Conservation (phyloP, 1,140 invertebrate genomes). For the Protaetia brevitarsis region DNA sequence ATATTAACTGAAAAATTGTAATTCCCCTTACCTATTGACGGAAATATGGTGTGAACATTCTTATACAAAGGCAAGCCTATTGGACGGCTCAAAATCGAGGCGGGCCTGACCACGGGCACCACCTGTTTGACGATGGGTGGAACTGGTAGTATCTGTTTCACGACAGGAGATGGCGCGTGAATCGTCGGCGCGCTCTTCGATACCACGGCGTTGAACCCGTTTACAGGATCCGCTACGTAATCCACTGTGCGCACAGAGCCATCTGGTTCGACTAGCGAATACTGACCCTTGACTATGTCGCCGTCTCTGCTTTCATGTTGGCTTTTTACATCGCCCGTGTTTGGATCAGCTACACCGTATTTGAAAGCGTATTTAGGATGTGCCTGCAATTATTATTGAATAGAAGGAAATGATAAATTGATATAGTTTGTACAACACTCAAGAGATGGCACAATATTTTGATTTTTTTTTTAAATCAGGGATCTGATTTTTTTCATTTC, state of each 20-base stretch:
- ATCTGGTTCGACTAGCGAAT: conserved; percentile 45
- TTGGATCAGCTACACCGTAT: conserved; percentile 54
- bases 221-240: conserved; percentile 45
- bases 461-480: not conserved
- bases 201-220: conserved; percentile 61
- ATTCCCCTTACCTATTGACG: conserved; percentile 2
- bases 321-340: conserved; percentile 55
- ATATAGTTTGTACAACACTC: not conserved
- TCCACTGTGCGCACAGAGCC: conserved; percentile 47
- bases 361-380: conserved; percentile 54
- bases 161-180: conserved; percentile 20
- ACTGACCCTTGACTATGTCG: conserved; percentile 53
- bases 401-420: too few relatives aligned
- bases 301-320: conserved; percentile 55
- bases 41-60: conserved; percentile 3
- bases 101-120: conserved; percentile 20
- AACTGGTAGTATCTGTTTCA: conserved; percentile 26
- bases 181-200: conserved; percentile 56
- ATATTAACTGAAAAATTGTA: not conserved
- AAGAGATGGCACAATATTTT: not conserved
- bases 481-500: too few relatives aligned
- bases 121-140: conserved; percentile 27
- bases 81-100: not conserved
- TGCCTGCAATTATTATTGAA: too few relatives aligned
- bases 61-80: not conserved